Conservation (phyloP, 1,140 invertebrate species). For the Rhynchophorus ferrugineus region DNA sequence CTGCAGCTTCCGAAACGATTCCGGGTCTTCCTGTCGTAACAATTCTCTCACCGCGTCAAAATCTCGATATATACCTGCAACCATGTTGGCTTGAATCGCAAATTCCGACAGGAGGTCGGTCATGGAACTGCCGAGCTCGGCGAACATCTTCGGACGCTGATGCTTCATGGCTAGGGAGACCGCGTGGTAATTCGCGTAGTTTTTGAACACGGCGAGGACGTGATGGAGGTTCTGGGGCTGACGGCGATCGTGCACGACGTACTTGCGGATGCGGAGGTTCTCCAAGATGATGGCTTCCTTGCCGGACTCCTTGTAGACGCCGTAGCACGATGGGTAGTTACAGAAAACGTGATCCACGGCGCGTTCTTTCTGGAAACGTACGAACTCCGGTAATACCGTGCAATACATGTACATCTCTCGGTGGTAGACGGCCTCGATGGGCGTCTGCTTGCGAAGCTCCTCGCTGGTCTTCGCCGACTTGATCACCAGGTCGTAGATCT, state of each 20-base stretch:
- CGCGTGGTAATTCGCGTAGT: constrained; percentile 48
- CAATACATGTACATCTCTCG: constrained; percentile 29
- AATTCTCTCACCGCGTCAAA: constrained; percentile 14
- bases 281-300: constrained; percentile 48
- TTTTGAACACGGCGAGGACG: constrained; percentile 41
- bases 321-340: constrained; percentile 38
- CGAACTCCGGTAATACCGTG: constrained; percentile 23
- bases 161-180: constrained; percentile 45
- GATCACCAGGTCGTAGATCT: constrained; percentile 25
- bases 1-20: constrained; percentile 12
- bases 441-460: constrained; percentile 21
- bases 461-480: constrained; percentile 27
- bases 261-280: constrained; percentile 45
- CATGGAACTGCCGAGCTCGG: constrained; percentile 27
- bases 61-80: not conserved
- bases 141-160: constrained; percentile 36
- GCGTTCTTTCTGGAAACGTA: constrained; percentile 19
- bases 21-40: constrained; percentile 6
- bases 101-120: constrained; percentile 28
- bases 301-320: constrained; percentile 32
- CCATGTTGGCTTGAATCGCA: constrained; percentile 12
- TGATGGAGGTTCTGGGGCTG: constrained; percentile 42
- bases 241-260: constrained; percentile 43
- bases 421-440: constrained; percentile 19
- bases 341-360: constrained; percentile 19